These are phyloP conservation scores for Sphaerodactylus townsendi DNA, from an alignment of 2,113 vertebrate genomes.

Conservation along the genomic window DNA sequence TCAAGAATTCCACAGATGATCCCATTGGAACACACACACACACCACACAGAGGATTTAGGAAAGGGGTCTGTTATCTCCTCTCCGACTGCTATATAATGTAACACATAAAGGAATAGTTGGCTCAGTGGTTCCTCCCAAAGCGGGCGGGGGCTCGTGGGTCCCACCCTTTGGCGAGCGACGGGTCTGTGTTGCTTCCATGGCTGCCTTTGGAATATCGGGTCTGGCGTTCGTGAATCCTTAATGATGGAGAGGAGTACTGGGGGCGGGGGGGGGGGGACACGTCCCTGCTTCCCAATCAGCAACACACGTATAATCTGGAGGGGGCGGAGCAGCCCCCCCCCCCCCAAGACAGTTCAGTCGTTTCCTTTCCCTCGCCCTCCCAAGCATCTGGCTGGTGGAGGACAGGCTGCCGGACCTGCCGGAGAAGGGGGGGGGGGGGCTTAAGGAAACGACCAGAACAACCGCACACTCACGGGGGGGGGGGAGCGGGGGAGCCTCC, in stretches of 20 bases:
- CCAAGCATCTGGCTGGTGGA: neutral
- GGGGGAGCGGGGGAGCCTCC: neutral
- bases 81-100: neutral
- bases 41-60: neutral
- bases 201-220: too few relatives aligned
- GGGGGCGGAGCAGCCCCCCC: neutral
- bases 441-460: neutral
- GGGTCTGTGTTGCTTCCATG: too few relatives aligned
- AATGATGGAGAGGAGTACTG: too few relatives aligned
- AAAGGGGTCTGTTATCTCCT: neutral
- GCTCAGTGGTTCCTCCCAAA: too few relatives aligned
- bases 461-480: neutral
- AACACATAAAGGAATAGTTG: neutral
- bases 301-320: neutral
- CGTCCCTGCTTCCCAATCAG: neutral
- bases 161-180: too few relatives aligned
- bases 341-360: neutral
- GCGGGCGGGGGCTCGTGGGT: too few relatives aligned
- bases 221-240: neutral
- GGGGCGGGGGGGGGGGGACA: neutral
- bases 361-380: neutral
- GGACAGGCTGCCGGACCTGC: neutral
- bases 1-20: neutral
- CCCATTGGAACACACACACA: neutral
- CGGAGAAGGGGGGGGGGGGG: neutral